Percentiles rank a stretch among this genome's conserved stretches.
phyloP scores from a whole-genome alignment of 2,797 vertebrate genomes.

The Coregonus suidteri region DNA sequence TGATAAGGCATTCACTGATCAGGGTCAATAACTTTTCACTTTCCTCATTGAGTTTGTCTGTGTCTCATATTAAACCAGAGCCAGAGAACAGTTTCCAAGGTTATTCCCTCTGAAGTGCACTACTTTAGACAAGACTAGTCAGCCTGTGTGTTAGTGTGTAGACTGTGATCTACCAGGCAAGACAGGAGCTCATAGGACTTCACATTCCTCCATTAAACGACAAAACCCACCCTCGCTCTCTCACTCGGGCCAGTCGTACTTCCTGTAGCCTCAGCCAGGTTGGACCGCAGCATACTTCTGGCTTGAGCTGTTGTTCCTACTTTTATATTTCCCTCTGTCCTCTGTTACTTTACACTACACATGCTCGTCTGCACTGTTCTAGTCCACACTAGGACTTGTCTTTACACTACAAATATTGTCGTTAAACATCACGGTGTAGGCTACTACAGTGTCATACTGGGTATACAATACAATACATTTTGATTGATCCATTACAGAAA shows the following conservation, averaged over 20 bases:
- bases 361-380: constrained; percentile 53
- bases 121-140: too few species aligned
- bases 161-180: constrained; percentile 28
- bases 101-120: too few species aligned
- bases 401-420: constrained; percentile 43
- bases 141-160: not conserved
- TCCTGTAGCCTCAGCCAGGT: constrained; percentile 78
- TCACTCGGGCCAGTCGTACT: constrained; percentile 64
- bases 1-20: not conserved
- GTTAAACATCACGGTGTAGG: not conserved
- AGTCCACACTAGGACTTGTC: constrained; percentile 59
- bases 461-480: too few species aligned
- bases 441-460: too few species aligned
- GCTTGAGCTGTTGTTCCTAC: constrained; percentile 77
- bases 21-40: not conserved
- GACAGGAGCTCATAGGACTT: constrained; percentile 64
- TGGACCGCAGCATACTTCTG: constrained; percentile 79
- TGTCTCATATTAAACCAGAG: too few species aligned
- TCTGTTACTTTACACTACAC: constrained; percentile 53
- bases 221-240: constrained; percentile 65
- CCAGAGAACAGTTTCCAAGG: too few species aligned
- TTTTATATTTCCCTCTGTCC: constrained; percentile 45
- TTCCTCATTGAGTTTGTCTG: too few species aligned
- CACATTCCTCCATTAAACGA: constrained; percentile 77
- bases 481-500: too few species aligned